Conservation (phyloP, 2,797 vertebrate species). For the Myiothlypis chrysogaster region DNA sequence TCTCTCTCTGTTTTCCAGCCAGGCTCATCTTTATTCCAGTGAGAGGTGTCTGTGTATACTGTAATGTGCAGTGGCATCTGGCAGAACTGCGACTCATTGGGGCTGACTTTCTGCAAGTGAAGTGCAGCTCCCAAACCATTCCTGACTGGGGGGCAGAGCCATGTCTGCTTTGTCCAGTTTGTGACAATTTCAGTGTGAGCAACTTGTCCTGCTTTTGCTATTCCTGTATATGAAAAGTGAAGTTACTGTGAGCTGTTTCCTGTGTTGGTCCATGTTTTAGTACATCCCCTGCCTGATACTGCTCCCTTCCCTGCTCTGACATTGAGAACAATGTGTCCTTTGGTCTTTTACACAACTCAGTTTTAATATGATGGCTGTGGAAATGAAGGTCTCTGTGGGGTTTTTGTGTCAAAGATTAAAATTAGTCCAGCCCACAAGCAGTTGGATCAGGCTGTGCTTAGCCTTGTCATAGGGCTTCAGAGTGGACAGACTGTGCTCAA, state of each 20-base stretch:
- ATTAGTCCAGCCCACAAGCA: not conserved
- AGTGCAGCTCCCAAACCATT: not conserved
- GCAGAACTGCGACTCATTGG: slow-evolving; percentile 7
- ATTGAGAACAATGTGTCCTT: not conserved
- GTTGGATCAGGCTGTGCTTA: not conserved
- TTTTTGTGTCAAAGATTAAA: not conserved
- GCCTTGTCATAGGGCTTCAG: not conserved
- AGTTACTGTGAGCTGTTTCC: not conserved
- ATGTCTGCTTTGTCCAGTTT: not conserved
- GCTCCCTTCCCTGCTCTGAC: not conserved
- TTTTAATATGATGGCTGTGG: not conserved
- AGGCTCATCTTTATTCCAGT: not conserved
- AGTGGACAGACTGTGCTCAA: not conserved
- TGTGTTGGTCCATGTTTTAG: not conserved
- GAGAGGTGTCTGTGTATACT: not conserved
- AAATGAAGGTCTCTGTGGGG: not conserved
- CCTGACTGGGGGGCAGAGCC: not conserved
- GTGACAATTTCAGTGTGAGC: not conserved
- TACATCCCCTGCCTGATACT: not conserved
- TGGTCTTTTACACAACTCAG: not conserved
- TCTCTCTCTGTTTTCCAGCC: not conserved
- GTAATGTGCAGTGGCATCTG: slow-evolving; percentile 43
- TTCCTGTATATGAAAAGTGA: not conserved
- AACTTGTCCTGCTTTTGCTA: not conserved
- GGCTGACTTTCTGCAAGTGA: slow-evolving; percentile 20